These are phyloP conservation scores for Gobius niger DNA, from an alignment of 2,113 vertebrate species.

Conservation along the genomic window DNA sequence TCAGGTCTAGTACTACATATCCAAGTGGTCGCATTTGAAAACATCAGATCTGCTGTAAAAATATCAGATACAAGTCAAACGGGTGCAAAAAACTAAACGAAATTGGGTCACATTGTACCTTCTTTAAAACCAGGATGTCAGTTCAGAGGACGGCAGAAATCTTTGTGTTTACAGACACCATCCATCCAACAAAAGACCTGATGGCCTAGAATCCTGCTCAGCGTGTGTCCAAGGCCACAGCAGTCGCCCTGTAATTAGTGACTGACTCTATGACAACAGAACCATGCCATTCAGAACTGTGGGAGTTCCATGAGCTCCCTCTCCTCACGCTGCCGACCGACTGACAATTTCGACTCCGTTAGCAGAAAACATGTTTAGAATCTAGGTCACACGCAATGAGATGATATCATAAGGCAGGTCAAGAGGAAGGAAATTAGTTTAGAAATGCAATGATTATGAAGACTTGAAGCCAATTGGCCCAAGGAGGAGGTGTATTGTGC, in stretches of 20 bases:
- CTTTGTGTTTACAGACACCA: neutral
- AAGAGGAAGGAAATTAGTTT: neutral
- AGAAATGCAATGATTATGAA: neutral
- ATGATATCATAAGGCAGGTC: neutral
- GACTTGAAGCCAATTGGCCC: neutral
- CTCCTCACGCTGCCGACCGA: neutral
- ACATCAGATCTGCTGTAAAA: too few relatives aligned
- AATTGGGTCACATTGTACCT: too few relatives aligned
- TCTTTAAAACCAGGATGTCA: too few relatives aligned
- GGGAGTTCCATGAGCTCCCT: neutral
- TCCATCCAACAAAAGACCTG: slow-evolving; percentile 29
- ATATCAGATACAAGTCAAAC: too few relatives aligned
- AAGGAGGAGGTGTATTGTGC: too few relatives aligned
- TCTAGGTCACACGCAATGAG: neutral
- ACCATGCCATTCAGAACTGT: neutral
- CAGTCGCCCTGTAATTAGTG: slow-evolving; percentile 36
- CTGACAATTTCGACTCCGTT: neutral
- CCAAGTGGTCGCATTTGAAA: too few relatives aligned
- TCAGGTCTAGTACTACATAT: too few relatives aligned
- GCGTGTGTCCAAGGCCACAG: slow-evolving; percentile 16
- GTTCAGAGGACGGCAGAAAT: neutral
- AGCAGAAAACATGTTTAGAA: neutral
- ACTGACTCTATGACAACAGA: slow-evolving; percentile 28
- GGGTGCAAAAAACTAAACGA: too few relatives aligned
- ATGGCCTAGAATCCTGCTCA: slow-evolving; percentile 20